Evolutionary conservation across 2,888 invertebrate species (phyloP).

Genomic region (Phengaris alcon): DNA sequence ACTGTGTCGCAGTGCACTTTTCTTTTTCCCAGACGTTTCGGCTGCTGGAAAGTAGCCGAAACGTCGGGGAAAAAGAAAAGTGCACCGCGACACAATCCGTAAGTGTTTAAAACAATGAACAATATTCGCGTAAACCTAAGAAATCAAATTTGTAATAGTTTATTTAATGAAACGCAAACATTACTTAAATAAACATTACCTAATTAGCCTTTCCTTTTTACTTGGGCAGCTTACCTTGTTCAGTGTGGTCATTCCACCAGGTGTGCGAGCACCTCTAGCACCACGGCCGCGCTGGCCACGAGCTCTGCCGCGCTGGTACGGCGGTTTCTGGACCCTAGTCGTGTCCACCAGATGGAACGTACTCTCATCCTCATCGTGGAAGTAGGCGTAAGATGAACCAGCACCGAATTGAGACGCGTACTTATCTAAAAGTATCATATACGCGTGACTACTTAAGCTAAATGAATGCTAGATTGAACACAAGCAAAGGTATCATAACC

Average conservation of each 20-base stretch:
- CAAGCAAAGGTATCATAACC: conserved; percentile 34
- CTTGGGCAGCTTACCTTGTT: conserved; percentile 81
- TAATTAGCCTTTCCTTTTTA: neutral
- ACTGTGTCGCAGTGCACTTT: no score
- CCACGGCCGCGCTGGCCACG: conserved; percentile 88
- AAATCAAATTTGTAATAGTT: no score
- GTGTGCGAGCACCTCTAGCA: conserved; percentile 83
- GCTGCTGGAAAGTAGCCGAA: no score
- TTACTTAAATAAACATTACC: no score
- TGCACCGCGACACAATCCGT: no score
- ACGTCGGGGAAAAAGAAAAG: no score
- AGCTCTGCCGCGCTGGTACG: conserved; percentile 95
- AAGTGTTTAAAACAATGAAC: no score
- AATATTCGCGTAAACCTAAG: no score
- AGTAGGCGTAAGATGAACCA: conserved; percentile 98
- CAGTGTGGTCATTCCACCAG: conserved; percentile 88
- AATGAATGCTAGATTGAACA: neutral
- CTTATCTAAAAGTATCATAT: conserved; percentile 80
- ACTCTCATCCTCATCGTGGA: conserved; percentile 99
- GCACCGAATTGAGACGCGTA: conserved; percentile 96
- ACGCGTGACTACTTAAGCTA: neutral
- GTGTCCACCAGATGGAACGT: conserved; percentile 99
- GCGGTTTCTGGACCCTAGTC: conserved; percentile 91
- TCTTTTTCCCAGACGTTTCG: no score
- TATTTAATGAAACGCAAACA: no score